Evolutionary conservation across 30 jellyfish, hydroid and myxozoan species (phyloP).

Genomic region (Cassiopea andromeda): DNA sequence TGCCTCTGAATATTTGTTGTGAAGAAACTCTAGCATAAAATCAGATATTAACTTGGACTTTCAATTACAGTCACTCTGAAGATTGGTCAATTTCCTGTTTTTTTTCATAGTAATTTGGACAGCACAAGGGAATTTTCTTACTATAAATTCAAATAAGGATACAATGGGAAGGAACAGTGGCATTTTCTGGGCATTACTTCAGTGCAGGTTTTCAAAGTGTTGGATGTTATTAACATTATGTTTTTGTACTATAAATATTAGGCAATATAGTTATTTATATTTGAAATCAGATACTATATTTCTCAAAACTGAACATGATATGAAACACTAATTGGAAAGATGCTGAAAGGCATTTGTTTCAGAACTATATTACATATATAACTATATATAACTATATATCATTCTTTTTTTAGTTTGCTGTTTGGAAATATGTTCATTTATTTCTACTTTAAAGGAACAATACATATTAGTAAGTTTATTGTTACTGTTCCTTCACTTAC

Average conservation of each 20-base stretch:
- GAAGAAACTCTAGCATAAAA: too few species aligned
- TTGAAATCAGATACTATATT: too few species aligned
- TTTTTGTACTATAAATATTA: too few species aligned
- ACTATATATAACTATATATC: not conserved
- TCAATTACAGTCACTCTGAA: too few species aligned
- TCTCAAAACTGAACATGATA: too few species aligned
- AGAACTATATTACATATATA: not conserved
- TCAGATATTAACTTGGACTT: too few species aligned
- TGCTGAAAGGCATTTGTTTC: too few species aligned
- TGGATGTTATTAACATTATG: too few species aligned
- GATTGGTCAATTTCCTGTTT: too few species aligned
- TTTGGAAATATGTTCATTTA: slow-evolving; percentile 97
- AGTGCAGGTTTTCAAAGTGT: slow-evolving; percentile 81
- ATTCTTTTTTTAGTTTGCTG: slow-evolving; percentile 73
- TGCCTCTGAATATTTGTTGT: too few species aligned
- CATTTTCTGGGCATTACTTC: slow-evolving; percentile 97
- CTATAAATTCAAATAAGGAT: slow-evolving; percentile 90
- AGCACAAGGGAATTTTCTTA: slow-evolving; percentile 96
- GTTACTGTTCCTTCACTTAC: not conserved
- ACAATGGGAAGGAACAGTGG: slow-evolving; percentile 98
- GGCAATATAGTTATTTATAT: too few species aligned
- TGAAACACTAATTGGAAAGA: too few species aligned
- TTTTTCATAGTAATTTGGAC: slow-evolving; percentile 87
- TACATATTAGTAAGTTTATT: slow-evolving; percentile 62
- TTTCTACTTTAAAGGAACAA: slow-evolving; percentile 83